Evolutionary conservation across 2,797 vertebrate species (phyloP).

Genomic region (Peromyscus aztecus): DNA sequence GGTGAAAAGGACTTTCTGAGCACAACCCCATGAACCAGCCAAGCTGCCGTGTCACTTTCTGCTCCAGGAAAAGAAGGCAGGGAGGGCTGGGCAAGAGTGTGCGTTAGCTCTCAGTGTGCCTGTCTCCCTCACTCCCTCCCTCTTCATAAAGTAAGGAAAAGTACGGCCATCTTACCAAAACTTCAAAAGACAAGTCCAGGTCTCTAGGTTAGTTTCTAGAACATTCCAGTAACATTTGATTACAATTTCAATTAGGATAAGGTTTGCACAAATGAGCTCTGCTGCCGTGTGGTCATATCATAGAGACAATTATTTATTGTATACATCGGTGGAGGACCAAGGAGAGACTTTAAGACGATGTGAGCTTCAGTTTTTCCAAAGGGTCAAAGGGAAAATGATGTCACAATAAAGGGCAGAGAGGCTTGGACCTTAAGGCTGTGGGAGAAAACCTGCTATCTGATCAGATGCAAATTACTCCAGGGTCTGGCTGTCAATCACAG

Average conservation of each 20-base stretch:
- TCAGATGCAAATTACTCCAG: conserved; percentile 82
- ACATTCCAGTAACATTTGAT: conserved; percentile 63
- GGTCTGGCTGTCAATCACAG: conserved; percentile 78
- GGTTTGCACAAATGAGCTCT: conserved; percentile 62
- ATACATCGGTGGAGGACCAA: neutral
- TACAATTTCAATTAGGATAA: conserved; percentile 69
- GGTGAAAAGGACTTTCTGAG: conserved; percentile 70
- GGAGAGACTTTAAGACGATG: conserved; percentile 57
- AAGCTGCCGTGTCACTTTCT: conserved; percentile 45
- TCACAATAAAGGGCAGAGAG: conserved; percentile 84
- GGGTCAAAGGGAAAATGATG: conserved; percentile 91
- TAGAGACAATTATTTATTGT: conserved; percentile 65
- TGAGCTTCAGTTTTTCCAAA: conserved; percentile 72
- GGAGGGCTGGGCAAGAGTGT: neutral
- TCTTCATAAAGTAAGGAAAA: conserved; percentile 68
- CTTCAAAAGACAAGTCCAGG: conserved; percentile 71
- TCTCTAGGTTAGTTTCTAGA: conserved; percentile 67
- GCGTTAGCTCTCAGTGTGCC: conserved; percentile 47
- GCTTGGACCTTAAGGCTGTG: conserved; percentile 76
- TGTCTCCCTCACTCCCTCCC: neutral
- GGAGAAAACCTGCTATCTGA: conserved; percentile 83
- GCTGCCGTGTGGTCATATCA: neutral
- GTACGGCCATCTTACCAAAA: conserved; percentile 62
- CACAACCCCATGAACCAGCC: conserved; percentile 58
- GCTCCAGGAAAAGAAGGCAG: conserved; percentile 43